A percentile compares a stretch with the other conserved stretches of the same genome.
Conservation (phyloP, 2,888 invertebrate species). For the Synergus laeviventris region DNA sequence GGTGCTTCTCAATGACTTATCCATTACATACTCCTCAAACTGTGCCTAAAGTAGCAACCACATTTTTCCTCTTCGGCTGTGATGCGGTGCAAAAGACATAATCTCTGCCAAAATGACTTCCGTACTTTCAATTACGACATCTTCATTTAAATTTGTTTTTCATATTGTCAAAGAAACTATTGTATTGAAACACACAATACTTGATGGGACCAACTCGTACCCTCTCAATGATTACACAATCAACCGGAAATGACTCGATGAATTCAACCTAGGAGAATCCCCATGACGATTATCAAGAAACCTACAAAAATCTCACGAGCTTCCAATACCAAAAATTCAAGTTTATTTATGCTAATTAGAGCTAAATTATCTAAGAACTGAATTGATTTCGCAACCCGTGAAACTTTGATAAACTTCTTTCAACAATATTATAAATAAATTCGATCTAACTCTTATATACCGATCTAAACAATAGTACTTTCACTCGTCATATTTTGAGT, state of each 20-base stretch:
- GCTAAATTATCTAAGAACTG: background rate
- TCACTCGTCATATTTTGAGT: background rate
- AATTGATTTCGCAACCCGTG: background rate
- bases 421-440: background rate
- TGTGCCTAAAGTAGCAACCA: constrained; percentile 16
- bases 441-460: background rate
- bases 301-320: background rate
- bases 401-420: background rate
- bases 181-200: background rate
- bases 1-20: constrained; percentile 8
- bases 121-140: constrained; percentile 1
- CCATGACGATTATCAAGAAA: background rate
- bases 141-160: background rate
- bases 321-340: background rate
- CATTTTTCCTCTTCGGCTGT: background rate
- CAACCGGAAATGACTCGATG: background rate
- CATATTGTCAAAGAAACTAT: background rate
- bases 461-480: constrained; percentile 24
- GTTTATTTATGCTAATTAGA: background rate
- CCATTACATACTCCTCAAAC: background rate
- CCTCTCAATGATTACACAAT: background rate
- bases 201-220: background rate
- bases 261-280: constrained; percentile 10
- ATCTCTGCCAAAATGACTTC: constrained; percentile 15
- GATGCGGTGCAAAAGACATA: background rate